Base-by-base conservation (phyloP, 2,888 invertebrate genomes). In the Aplocera efformata region DNA sequence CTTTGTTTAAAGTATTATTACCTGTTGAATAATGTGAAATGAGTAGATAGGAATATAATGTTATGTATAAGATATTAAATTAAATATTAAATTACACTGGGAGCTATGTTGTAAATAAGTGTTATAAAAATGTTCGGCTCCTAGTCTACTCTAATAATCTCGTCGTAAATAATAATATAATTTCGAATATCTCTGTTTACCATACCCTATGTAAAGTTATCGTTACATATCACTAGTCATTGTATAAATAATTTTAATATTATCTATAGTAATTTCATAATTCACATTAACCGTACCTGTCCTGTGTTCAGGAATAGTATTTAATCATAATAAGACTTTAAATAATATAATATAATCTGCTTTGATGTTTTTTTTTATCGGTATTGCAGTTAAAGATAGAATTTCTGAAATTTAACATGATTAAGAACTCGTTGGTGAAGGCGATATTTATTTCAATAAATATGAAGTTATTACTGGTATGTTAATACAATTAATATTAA, bases 171-270 rank as follows among this genome's bases (percentile, higher is more conserved):
- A 47, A 37, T 48, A 31, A 37, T 42, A 50, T 8, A 37, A 47
- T 40, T 46, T 34, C 23, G 10, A 56, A 55, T 52, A 50, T 51
- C 52, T 61, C 58, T 72, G 40, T 73, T 79, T 79, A 83, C 80
- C 80, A 81, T 68, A 70, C 63, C 66, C 64, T 75, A 72, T 77
- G 72, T 79, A 80, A 73, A 80, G 79, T 81, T 83, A 79, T 82
- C 79, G 71, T 82, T 74, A 83, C 86, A 86, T 86, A 86, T 86
- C 84, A 85, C 86, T 86, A 86, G 86, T 86, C 86, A 86, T 73
- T 73, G 67, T 67, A 64, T 63, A 70, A 70, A 68, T 67, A 68
- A 73, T 70, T 63, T 64, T 61, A 60, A 71, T 44, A 42, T 22
- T 48, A 42, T n/a, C n/a, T n/a, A 42, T 37, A 32, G 42, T 37